Percentiles rank a stretch among this genome's conserved stretches.
These are phyloP conservation scores for Platanista minor DNA, from an alignment of 2,113 vertebrate species.

Conservation along the genomic window DNA sequence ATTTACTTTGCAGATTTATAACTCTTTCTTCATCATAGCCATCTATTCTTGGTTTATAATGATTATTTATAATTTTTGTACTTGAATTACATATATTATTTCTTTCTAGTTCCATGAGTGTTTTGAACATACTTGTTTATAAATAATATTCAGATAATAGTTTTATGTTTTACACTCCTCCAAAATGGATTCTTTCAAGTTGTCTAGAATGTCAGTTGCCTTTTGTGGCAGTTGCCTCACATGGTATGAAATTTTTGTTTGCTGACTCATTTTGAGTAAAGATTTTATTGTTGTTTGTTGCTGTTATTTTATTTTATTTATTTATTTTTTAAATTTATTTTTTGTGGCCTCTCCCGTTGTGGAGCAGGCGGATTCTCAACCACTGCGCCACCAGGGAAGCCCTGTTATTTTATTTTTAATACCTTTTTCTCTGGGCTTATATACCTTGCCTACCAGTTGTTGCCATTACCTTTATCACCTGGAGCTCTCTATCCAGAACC, in stretches of 20 bases:
- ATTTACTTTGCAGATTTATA: not conserved
- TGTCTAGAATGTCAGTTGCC: not conserved
- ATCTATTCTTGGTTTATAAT: not conserved
- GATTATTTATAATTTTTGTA: constrained; percentile 8
- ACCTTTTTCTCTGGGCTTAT: not conserved
- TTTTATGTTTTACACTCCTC: not conserved
- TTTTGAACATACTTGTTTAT: not conserved
- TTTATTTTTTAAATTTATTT: too few relatives aligned
- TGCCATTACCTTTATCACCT: not conserved
- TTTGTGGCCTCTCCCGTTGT: too few relatives aligned
- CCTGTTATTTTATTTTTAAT: not conserved
- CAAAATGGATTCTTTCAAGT: not conserved
- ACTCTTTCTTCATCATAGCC: not conserved
- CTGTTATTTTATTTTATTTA: not conserved
- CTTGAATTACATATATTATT: not conserved
- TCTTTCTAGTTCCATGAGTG: not conserved
- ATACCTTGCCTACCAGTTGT: not conserved
- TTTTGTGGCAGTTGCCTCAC: not conserved
- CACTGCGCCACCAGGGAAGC: too few relatives aligned
- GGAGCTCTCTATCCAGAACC: not conserved
- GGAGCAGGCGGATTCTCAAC: too few relatives aligned
- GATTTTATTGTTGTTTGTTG: not conserved
- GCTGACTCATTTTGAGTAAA: not conserved
- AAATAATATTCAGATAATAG: not conserved
- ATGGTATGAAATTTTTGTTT: not conserved